A percentile compares a stretch with the other conserved stretches of the same genome.
phyloP scores from a whole-genome alignment of 1,140 invertebrate species.

The Dolichoris vasculosae region DNA sequence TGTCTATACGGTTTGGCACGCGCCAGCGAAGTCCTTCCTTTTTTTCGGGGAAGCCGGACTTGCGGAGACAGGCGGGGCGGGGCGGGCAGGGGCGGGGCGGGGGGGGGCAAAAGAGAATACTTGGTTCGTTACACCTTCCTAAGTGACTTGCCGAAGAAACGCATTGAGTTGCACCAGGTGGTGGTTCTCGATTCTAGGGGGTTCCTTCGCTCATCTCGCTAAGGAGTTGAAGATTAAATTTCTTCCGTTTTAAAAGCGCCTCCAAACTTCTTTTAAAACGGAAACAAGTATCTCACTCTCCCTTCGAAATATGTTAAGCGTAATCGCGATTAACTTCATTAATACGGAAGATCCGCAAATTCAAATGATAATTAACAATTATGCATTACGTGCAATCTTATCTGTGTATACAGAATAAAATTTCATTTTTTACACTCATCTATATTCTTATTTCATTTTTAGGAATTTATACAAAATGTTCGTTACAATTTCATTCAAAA shows the following conservation, averaged over 20 bases:
- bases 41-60: background rate
- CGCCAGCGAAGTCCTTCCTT: background rate
- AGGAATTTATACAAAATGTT: no score
- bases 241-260: background rate
- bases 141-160: conserved; percentile 32
- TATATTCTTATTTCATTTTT: no score
- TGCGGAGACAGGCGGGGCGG: no score
- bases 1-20: background rate
- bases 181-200: background rate
- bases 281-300: background rate
- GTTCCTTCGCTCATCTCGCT: background rate
- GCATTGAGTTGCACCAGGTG: background rate
- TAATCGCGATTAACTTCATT: background rate
- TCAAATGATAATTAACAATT: background rate
- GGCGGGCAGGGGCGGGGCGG: no score
- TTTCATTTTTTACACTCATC: no score
- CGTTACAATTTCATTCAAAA: no score
- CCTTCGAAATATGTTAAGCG: no score
- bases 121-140: conserved; percentile 39
- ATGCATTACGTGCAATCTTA: background rate
- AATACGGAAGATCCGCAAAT: background rate
- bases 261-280: background rate
- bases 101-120: background rate
- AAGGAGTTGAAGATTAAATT: conserved; percentile 28
- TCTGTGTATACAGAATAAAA: no score